Evolutionary conservation across 2,888 invertebrate species (phyloP).

Genomic region (Andrena hattorfiana): DNA sequence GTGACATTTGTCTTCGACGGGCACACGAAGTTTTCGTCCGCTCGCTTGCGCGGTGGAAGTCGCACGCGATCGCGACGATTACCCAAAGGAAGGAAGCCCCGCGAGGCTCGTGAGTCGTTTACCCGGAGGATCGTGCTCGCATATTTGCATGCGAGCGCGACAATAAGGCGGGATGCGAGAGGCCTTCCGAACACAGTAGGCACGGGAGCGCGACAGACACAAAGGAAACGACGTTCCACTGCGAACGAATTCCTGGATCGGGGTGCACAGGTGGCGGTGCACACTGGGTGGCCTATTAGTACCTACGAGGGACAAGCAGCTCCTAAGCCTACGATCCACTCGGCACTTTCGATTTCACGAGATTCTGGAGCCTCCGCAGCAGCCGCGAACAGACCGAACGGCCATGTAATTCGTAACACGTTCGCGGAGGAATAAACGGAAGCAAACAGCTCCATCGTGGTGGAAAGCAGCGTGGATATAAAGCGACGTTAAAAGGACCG

Average conservation of each 20-base stretch:
- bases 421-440: neutral
- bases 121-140: conserved; percentile 42
- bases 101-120: conserved; percentile 51
- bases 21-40: neutral
- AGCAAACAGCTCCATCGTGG: conserved; percentile 40
- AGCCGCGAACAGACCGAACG: no score
- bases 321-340: no score
- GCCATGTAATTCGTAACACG: neutral
- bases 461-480: conserved; percentile 31
- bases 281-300: conserved; percentile 39
- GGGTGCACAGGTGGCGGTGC: conserved; percentile 44
- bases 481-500: conserved; percentile 29
- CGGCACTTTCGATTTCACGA: no score
- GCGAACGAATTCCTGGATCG: conserved; percentile 54
- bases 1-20: neutral
- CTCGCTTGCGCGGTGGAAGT: neutral
- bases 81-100: conserved; percentile 56
- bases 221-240: conserved; percentile 56
- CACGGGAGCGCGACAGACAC: conserved; percentile 39
- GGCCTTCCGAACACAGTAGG: conserved; percentile 40
- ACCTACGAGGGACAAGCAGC: no score
- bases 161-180: conserved; percentile 54
- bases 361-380: no score
- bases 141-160: conserved; percentile 40
- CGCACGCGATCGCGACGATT: conserved; percentile 49